These are phyloP conservation scores for human (Homo sapiens) DNA, from an alignment of 2,113 vertebrate species.

Conservation along the genomic window GRCh38 chr6:157645501-157646000, in stretches of 20 bases:
- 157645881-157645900: neutral
- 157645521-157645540: accelerated
- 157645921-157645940: accelerated
- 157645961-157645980: accelerated
- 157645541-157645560: neutral
- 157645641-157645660: neutral
- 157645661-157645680: neutral
- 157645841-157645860: slow-evolving; percentile 83
- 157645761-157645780: slow-evolving; percentile 99
- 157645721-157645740: slow-evolving; percentile 94
- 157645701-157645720: slow-evolving; percentile 42
- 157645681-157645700: accelerated
- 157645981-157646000: accelerated
- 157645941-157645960: neutral
- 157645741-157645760: slow-evolving; percentile 98
- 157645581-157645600: neutral
- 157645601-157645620: no score
- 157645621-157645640: neutral
- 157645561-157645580: neutral
- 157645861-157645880: accelerated
- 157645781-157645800: slow-evolving; percentile 98
- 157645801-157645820: slow-evolving; percentile 99
- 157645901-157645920: neutral
- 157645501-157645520: neutral
- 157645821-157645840: slow-evolving; percentile 99